These are phyloP conservation scores for Pteronotus mesoamericanus DNA, from an alignment of 2,797 vertebrate genomes.

Conservation along the genomic window DNA sequence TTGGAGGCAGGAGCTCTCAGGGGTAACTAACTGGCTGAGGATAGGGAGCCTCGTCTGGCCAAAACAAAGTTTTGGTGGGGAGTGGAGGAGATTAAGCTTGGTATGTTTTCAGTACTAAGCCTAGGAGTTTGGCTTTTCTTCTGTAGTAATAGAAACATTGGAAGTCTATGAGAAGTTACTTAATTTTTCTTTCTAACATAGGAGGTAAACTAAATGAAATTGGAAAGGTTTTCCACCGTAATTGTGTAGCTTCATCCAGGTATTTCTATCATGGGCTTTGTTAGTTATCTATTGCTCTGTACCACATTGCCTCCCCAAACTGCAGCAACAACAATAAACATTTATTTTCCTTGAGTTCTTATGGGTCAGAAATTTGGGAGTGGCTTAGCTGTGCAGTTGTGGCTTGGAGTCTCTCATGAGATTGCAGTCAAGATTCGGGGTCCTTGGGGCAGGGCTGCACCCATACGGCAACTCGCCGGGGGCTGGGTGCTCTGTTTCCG, in stretches of 20 bases:
- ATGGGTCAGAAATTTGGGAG: neutral
- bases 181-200: neutral
- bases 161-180: neutral
- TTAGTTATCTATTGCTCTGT: neutral
- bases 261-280: neutral
- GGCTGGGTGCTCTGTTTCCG: neutral
- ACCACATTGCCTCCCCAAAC: neutral
- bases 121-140: neutral
- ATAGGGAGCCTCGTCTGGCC: no score
- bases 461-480: neutral
- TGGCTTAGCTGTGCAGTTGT: neutral
- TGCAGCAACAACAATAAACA: neutral
- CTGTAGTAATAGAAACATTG: neutral
- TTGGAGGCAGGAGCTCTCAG: neutral
- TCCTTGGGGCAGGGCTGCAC: neutral
- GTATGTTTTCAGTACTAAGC: neutral
- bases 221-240: neutral
- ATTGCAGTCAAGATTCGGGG: neutral
- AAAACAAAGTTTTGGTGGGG: neutral
- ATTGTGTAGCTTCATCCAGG: neutral
- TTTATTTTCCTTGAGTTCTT: neutral
- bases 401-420: neutral
- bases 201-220: neutral
- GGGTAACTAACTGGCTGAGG: neutral
- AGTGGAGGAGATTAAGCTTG: neutral